Conservation (phyloP, 2,113 vertebrate genomes). For the Callopanchax toddi region DNA sequence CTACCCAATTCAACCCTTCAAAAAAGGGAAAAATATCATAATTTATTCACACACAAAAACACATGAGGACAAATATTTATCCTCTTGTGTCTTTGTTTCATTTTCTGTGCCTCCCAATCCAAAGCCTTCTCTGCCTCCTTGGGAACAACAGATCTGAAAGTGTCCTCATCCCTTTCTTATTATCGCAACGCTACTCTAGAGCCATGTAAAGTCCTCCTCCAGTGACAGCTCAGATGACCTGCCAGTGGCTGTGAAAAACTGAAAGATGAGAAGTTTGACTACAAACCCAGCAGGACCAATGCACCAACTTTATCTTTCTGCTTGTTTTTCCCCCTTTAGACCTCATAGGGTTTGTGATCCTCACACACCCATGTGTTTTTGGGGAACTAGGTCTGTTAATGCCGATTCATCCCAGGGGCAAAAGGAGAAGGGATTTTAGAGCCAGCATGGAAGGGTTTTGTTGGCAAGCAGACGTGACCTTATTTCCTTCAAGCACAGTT, state of each 20-base stretch:
- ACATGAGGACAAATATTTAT: neutral
- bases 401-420: constrained; percentile 30
- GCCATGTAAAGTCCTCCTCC: constrained; percentile 65
- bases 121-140: constrained; percentile 36
- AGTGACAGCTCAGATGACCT: constrained; percentile 65
- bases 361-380: constrained; percentile 16
- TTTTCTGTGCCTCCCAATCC: constrained; percentile 27
- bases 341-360: constrained; percentile 7
- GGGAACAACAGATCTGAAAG: constrained; percentile 58
- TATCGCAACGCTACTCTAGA: constrained; percentile 34
- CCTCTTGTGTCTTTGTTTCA: constrained; percentile 3
- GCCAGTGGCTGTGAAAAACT: constrained; percentile 24
- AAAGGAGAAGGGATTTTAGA: constrained; percentile 16
- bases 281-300: constrained; percentile 24
- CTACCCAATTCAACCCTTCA: too few species aligned
- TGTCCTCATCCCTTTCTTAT: constrained; percentile 46
- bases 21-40: too few species aligned
- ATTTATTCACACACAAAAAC: too few species aligned
- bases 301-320: constrained; percentile 29
- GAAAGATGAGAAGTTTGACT: constrained; percentile 15
- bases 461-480: constrained; percentile 35
- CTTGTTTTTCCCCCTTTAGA: constrained; percentile 14
- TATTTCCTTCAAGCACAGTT: constrained; percentile 41
- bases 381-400: constrained; percentile 43
- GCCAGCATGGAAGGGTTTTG: constrained; percentile 30